These are phyloP conservation scores for Mesaphorura yosii DNA, from an alignment of 1,140 invertebrate genomes.

Conservation along the genomic window DNA sequence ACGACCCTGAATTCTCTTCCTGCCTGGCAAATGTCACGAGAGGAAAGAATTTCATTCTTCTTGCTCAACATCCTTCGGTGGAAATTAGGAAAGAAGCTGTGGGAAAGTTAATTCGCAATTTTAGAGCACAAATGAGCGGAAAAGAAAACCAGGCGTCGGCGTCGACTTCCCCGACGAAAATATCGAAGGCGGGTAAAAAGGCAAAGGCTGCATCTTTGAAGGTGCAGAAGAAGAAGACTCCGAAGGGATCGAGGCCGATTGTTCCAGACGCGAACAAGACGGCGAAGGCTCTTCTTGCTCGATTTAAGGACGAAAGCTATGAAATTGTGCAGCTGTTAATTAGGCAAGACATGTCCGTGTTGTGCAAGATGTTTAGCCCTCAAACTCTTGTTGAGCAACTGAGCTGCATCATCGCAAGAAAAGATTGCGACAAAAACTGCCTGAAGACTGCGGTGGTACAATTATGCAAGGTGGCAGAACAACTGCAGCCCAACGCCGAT, in stretches of 20 bases:
- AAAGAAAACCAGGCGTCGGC: not conserved
- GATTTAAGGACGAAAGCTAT: slow-evolving; percentile 23
- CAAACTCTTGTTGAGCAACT: slow-evolving; percentile 16
- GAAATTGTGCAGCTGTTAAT: slow-evolving; percentile 9
- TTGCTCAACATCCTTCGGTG: slow-evolving; percentile 17
- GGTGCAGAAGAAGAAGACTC: not conserved
- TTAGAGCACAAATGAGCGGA: no score
- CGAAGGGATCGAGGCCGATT: not conserved
- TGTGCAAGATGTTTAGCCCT: slow-evolving; percentile 13
- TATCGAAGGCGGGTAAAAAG: slow-evolving; percentile 3
- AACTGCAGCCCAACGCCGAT: not conserved
- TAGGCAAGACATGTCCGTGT: slow-evolving; percentile 1
- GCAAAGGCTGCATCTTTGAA: not conserved
- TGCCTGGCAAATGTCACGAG: slow-evolving; percentile 15
- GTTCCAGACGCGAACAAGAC: not conserved
- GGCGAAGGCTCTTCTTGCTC: not conserved
- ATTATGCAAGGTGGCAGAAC: slow-evolving; percentile 5
- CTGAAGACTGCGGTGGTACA: slow-evolving; percentile 8
- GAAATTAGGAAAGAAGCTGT: slow-evolving; percentile 10
- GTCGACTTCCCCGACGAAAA: not conserved
- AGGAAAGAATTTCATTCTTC: slow-evolving; percentile 3
- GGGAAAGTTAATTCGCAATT: not conserved
- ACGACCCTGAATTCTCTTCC: slow-evolving; percentile 12
- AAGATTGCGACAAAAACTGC: slow-evolving; percentile 10
- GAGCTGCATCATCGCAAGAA: no score